Conservation (phyloP, 2,113 vertebrate species). For the Rhabdomys dilectus region DNA sequence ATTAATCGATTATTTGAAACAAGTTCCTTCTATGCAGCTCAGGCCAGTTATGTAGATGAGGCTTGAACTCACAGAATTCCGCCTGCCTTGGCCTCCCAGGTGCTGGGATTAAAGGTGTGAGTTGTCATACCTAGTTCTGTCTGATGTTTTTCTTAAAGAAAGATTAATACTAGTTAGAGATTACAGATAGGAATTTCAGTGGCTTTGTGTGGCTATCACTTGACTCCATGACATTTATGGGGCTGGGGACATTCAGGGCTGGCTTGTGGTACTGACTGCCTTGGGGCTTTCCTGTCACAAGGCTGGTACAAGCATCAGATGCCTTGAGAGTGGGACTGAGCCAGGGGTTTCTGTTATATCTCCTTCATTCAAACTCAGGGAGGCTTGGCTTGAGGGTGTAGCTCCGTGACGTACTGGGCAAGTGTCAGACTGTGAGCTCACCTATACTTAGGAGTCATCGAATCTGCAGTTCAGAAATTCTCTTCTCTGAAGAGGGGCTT, state of each 20-base stretch:
- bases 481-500: neutral
- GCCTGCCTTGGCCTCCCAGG: neutral
- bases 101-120: neutral
- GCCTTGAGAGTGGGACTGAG: neutral
- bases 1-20: neutral
- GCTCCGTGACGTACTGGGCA: neutral
- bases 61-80: neutral
- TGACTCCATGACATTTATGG: neutral
- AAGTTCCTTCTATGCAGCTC: neutral
- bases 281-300: no score
- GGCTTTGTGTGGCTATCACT: neutral
- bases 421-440: neutral
- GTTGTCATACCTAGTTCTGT: neutral
- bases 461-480: neutral
- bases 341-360: neutral
- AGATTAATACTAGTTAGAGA: neutral
- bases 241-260: neutral
- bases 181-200: neutral
- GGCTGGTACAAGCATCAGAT: neutral
- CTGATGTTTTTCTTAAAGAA: neutral
- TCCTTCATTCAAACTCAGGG: neutral
- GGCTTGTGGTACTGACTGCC: no score
- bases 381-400: neutral
- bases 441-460: neutral
- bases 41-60: neutral